Evolutionary conservation across 1,140 invertebrate genomes (phyloP).

Genomic region (Eumaeus atala): DNA sequence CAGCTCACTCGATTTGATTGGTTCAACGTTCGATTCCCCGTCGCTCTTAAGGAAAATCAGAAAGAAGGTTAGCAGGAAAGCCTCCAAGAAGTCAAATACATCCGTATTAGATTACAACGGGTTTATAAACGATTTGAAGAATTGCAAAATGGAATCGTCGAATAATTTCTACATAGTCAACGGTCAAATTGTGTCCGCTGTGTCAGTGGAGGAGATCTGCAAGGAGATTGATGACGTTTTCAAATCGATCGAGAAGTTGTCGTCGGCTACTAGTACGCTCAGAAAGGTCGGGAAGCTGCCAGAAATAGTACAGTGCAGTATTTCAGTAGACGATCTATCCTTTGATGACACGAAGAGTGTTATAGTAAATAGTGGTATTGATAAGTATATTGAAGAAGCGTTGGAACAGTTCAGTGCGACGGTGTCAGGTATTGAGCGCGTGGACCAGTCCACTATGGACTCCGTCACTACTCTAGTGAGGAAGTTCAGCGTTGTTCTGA

Average conservation of each 20-base stretch:
- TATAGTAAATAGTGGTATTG: conserved; percentile 35
- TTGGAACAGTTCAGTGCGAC: conserved; percentile 43
- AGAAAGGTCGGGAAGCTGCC: conserved; percentile 33
- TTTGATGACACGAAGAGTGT: conserved; percentile 46
- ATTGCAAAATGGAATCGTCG: conserved; percentile 27
- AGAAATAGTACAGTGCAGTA: conserved; percentile 48
- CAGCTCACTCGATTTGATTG: conserved; percentile 43
- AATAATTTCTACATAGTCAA: conserved; percentile 43
- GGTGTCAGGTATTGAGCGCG: conserved; percentile 27
- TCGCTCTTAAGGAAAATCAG: conserved; percentile 46
- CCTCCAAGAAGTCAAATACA: conserved; percentile 36
- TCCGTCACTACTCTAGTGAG: conserved; percentile 53
- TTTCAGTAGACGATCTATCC: conserved; percentile 42
- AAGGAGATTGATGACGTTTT: conserved; percentile 55
- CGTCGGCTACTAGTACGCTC: conserved; percentile 38
- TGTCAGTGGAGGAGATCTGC: conserved; percentile 55
- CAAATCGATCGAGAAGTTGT: conserved; percentile 52
- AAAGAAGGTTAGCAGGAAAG: conserved; percentile 37
- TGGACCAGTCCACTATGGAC: conserved; percentile 36
- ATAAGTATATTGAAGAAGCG: conserved; percentile 50
- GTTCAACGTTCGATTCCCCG: conserved; percentile 50
- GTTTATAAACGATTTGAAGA: conserved; percentile 41
- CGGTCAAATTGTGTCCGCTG: conserved; percentile 47
- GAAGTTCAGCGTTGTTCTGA: conserved; percentile 46
- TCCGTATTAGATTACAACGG: conserved; percentile 41